Evolutionary conservation across 1,140 invertebrate genomes (phyloP).

Genomic region (Drosophila pseudoananassae): DNA sequence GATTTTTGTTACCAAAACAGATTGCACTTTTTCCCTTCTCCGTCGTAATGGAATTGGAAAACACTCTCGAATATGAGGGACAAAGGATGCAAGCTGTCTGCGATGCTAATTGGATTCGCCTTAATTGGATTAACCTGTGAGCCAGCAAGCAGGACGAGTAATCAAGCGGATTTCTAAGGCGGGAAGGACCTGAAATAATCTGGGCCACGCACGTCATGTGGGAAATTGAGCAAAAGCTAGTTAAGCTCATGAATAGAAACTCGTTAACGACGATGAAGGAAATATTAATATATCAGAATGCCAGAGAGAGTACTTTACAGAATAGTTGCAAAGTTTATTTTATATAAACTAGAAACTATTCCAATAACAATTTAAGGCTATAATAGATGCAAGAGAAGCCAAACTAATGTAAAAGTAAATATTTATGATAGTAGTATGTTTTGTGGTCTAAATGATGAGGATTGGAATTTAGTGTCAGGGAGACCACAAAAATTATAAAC

Average conservation of each 20-base stretch:
- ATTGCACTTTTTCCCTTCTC: slow-evolving; percentile 54
- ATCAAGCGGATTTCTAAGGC: slow-evolving; percentile 31
- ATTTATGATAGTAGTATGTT: background rate
- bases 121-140: slow-evolving; percentile 60
- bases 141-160: slow-evolving; percentile 17
- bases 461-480: background rate
- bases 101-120: slow-evolving; percentile 66
- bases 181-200: background rate
- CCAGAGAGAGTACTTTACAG: background rate
- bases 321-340: too few relatives aligned
- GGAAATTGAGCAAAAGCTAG: slow-evolving; percentile 1
- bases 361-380: too few relatives aligned
- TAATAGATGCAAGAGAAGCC: too few relatives aligned
- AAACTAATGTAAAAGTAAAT: background rate
- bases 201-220: background rate
- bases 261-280: background rate
- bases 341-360: too few relatives aligned
- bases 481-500: background rate
- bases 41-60: slow-evolving; percentile 66
- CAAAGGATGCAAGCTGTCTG: slow-evolving; percentile 35
- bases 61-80: slow-evolving; percentile 27
- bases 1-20: slow-evolving; percentile 4
- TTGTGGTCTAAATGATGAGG: background rate
- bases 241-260: slow-evolving; percentile 3
- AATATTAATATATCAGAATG: background rate